A percentile compares a stretch with the other conserved stretches of the same genome.
Conservation (phyloP, 2,113 vertebrate species). For the Ptychochromis oligacanthus region DNA sequence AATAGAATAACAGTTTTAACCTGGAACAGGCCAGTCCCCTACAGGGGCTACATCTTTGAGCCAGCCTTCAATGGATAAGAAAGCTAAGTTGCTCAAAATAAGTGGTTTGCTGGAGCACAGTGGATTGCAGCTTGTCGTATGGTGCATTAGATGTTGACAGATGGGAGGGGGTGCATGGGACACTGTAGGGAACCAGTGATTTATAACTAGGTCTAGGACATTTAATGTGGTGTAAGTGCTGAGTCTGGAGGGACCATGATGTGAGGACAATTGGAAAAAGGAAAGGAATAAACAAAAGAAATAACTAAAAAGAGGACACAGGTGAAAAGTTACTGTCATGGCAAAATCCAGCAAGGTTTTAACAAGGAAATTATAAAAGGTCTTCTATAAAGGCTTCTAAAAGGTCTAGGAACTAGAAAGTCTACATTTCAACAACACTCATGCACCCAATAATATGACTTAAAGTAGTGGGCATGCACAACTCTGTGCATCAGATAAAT, state of each 20-base stretch:
- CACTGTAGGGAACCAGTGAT: conserved; percentile 72
- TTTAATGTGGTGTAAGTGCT: conserved; percentile 69
- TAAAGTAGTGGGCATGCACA: background rate
- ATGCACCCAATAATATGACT: background rate
- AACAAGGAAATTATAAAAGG: background rate
- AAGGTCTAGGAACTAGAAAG: background rate
- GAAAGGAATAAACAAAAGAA: conserved; percentile 33
- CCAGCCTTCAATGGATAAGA: conserved; percentile 50
- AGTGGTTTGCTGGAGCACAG: conserved; percentile 61
- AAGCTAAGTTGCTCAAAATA: conserved; percentile 61
- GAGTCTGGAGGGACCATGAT: conserved; percentile 58
- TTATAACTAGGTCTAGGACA: conserved; percentile 67
- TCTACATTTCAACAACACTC: background rate
- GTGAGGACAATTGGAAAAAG: conserved; percentile 45
- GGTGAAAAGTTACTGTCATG: background rate
- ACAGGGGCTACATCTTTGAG: conserved; percentile 32
- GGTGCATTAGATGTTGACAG: conserved; percentile 77
- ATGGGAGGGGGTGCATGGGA: conserved; percentile 71
- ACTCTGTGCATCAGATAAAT: background rate
- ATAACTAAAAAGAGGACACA: conserved; percentile 8
- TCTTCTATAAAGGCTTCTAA: too few relatives aligned
- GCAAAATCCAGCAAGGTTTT: background rate
- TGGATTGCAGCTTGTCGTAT: conserved; percentile 68
- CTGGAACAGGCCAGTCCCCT: conserved; percentile 37
- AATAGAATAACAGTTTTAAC: conserved; percentile 50